Evolutionary conservation across 2,888 invertebrate species (phyloP).

Genomic region (Spisula solida): DNA sequence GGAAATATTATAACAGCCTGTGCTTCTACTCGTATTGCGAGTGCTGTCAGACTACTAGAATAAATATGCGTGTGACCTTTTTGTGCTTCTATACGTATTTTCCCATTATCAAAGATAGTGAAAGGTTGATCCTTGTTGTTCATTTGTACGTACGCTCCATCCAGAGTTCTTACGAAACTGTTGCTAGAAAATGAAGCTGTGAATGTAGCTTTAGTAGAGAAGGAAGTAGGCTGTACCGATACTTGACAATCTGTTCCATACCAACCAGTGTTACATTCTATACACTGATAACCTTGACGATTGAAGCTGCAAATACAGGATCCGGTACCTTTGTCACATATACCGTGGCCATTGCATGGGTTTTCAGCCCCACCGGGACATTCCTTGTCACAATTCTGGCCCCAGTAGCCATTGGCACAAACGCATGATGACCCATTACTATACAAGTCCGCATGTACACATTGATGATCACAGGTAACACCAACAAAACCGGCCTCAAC

Average conservation of each 20-base stretch:
- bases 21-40: slow-evolving; percentile 43
- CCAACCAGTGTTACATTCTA: slow-evolving; percentile 69
- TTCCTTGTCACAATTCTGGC: slow-evolving; percentile 67
- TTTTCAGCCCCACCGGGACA: slow-evolving; percentile 76
- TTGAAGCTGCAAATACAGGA: slow-evolving; percentile 72
- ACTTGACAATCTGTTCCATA: slow-evolving; percentile 75
- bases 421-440: slow-evolving; percentile 53
- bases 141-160: slow-evolving; percentile 75
- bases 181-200: slow-evolving; percentile 69
- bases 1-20: slow-evolving; percentile 55
- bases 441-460: slow-evolving; percentile 52
- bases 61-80: slow-evolving; percentile 56
- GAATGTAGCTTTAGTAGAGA: background rate
- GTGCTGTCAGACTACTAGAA: slow-evolving; percentile 49
- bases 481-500: slow-evolving; percentile 62
- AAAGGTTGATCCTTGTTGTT: slow-evolving; percentile 55
- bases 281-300: slow-evolving; percentile 71
- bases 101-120: slow-evolving; percentile 42
- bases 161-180: slow-evolving; percentile 74
- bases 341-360: slow-evolving; percentile 74
- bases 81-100: slow-evolving; percentile 56
- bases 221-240: slow-evolving; percentile 44
- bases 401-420: slow-evolving; percentile 78
- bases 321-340: slow-evolving; percentile 73
- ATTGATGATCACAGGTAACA: slow-evolving; percentile 55